These are phyloP conservation scores for Enteromius trimaculatus DNA, from an alignment of 2,797 vertebrate genomes.

Conservation along the genomic window DNA sequence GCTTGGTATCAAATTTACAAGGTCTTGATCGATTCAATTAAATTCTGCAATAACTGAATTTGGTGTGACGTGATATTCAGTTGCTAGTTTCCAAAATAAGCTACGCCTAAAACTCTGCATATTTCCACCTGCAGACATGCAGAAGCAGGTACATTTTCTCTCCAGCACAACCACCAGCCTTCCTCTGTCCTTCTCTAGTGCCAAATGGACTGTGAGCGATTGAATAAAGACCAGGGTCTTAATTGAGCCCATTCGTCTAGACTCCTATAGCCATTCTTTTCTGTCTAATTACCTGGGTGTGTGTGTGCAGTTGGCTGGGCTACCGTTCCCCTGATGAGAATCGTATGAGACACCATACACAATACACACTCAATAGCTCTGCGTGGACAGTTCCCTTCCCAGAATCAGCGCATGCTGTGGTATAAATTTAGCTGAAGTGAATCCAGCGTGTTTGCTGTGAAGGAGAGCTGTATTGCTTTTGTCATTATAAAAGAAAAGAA, in stretches of 20 bases:
- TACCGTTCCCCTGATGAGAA: conserved; percentile 44
- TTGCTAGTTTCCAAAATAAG: conserved; percentile 10
- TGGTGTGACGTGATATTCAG: neutral
- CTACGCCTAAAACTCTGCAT: neutral
- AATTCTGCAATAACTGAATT: neutral
- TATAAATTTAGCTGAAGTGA: neutral
- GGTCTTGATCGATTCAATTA: neutral
- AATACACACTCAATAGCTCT: conserved; percentile 3
- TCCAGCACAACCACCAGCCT: conserved; percentile 19
- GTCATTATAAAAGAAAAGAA: neutral
- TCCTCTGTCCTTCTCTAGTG: conserved; percentile 28
- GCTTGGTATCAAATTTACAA: neutral
- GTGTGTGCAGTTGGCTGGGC: conserved; percentile 32
- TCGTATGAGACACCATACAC: neutral
- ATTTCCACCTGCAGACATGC: neutral
- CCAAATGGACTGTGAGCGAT: conserved; percentile 48
- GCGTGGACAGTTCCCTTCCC: neutral
- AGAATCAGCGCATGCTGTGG: neutral
- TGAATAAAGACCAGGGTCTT: conserved; percentile 56
- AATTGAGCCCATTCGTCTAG: conserved; percentile 51
- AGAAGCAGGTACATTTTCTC: conserved; percentile 32
- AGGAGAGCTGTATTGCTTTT: neutral
- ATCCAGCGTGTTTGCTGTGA: neutral
- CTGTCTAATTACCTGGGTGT: conserved; percentile 57
- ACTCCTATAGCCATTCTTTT: conserved; percentile 48